Base-by-base conservation (phyloP, 2,888 invertebrate species). In the Cenopis cana region DNA sequence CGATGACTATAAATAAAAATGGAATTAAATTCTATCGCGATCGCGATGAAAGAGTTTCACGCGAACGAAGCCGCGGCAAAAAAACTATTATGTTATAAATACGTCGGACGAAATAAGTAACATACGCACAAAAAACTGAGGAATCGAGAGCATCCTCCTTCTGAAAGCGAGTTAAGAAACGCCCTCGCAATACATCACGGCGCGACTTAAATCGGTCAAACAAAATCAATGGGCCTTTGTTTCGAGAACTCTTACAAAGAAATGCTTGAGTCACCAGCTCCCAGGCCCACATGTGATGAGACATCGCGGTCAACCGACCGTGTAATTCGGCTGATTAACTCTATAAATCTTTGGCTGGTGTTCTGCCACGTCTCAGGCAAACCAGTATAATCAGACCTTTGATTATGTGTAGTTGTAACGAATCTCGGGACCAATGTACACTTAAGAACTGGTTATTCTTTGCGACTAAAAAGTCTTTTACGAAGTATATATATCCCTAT, bases 181-280 rank as follows among this genome's bases (percentile, higher is more conserved):
- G 52, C 52, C 38, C 20, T 41, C 36, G 29, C 17, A 57, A 54
- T 38, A 61, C 9, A 50, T 55, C 41, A 52, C 38, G 18, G n/a
- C 65, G 29, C 38, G 29, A 38, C 64, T 36, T 62, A 56, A 62
- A 49, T 49, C 46, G 55, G 36, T 41, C 38, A 29, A 55, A 54
- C 66, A 9, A 69, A 61, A 75, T 65, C 69, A 72, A 68, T 59
- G 76, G 73, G 68, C 72, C 68, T 70, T 73, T 76, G 66, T 71
- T 61, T 50, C 18, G 24, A 54, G 54, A 57, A 41, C 75, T 74
- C 73, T 73, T 72, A 74, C 75, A 75, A 78, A 78, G 74, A 79
- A 78, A 77, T 73, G 68, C 59, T 74, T 78, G 78, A 78, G 75
- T 81, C 79, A 79, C 74, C 73, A 49, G 52, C 72, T 57, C 41